Evolutionary conservation across 2,797 vertebrate genomes (phyloP), one percentile per base, ranked within the genome.

Genomic region (Novumbra hubbsi): DNA sequence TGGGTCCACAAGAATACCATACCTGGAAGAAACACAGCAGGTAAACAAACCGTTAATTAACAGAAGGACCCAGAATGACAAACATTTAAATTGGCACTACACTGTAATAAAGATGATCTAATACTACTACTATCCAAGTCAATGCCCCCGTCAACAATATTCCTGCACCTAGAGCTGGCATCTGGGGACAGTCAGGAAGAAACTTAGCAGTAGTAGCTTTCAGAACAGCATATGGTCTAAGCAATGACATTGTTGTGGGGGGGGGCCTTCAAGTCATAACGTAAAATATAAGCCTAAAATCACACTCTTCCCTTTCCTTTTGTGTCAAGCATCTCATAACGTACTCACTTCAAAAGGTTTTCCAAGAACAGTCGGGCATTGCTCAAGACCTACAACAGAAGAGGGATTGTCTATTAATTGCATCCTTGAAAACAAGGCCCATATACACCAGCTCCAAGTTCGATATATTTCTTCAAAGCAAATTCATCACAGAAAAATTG

Each of bases 321-420:
- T 63, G 5, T 5, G 12, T 15, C 3, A 62, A 62, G 4, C 19
- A 45, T 41, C 30, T 62, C 34, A 72, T 28, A 15, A n/a, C 32
- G 27, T n/a, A 90, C 95, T 94, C 84, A 98, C 96, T 93, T 95
- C 86, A 98, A 93, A 49, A 98, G 91, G 85, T 98, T 98, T 89
- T 98, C 96, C 83, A 98, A 86, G 90, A 98, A 97, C 76, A 98
- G 92, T 55, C 96, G 94, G 7, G 96, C 93, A 30, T 98, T 97
- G 88, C 94, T 95, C 90, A 98, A 88, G 76, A 97, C 90, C 96
- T 98, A 90, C 0, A 83, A 87, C 15, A 84, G 48, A 78, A 78
- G 81, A 57, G 15, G 76, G 68, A 68, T 69, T 30, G 45, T 65
- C 63, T 77, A 73, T n/a, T 63, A 16, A 62, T 34, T 70, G 30